Conservation (phyloP, 2,113 vertebrate genomes). For the Geococcyx californianus region DNA sequence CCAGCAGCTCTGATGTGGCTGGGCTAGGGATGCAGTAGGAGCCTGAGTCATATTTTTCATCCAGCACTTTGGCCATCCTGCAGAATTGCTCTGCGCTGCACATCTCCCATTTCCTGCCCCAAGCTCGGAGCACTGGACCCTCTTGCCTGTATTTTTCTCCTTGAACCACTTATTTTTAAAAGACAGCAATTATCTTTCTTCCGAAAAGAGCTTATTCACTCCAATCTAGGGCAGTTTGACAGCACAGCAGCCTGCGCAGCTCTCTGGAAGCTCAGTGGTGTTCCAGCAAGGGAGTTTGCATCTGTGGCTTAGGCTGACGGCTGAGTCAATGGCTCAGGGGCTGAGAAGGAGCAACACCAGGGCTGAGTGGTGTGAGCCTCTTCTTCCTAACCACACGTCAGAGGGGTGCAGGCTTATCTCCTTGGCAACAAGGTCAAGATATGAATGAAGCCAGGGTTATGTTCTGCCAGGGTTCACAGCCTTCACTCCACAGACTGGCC, state of each 20-base stretch:
- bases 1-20: neutral
- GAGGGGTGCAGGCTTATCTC: neutral
- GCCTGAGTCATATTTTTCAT: neutral
- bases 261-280: neutral
- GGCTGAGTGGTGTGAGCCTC: neutral
- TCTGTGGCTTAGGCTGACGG: neutral
- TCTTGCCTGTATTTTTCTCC: constrained; percentile 17
- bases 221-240: constrained; percentile 39
- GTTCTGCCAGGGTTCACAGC: neutral
- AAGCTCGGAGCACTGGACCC: neutral
- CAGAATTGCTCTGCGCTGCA: neutral
- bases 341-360: neutral
- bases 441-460: too few relatives aligned
- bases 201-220: neutral
- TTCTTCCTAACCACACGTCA: neutral
- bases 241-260: neutral
- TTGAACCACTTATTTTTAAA: constrained; percentile 65
- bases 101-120: neutral
- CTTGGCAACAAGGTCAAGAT: neutral
- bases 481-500: neutral
- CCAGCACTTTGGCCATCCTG: neutral
- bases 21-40: neutral
- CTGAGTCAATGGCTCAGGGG: neutral
- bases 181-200: constrained; percentile 28
- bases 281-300: neutral